A percentile compares a stretch with the other conserved stretches of the same genome.
Evolutionary conservation across 2,888 invertebrate genomes (phyloP).

Genomic region (Diadromus collaris): DNA sequence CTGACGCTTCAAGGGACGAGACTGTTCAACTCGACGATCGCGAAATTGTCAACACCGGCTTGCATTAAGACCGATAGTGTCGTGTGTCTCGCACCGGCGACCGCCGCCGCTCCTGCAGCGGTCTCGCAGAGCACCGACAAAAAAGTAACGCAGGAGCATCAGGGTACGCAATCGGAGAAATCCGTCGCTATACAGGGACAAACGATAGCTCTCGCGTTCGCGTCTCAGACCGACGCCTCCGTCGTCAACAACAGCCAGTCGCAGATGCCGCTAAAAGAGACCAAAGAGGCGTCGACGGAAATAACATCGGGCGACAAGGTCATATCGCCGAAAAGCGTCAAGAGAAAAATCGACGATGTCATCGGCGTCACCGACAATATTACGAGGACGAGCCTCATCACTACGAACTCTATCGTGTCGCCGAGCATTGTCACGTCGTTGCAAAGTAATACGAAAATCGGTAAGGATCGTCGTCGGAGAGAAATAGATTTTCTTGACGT

Average conservation of each 20-base stretch:
- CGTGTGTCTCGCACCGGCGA: slow-evolving; percentile 71
- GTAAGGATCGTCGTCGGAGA: slow-evolving; percentile 66
- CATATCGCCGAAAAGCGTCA: slow-evolving; percentile 75
- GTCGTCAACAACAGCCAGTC: slow-evolving; percentile 66
- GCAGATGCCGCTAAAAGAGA: slow-evolving; percentile 67
- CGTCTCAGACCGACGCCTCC: slow-evolving; percentile 69
- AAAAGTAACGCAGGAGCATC: slow-evolving; percentile 65
- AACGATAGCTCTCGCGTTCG: slow-evolving; percentile 75
- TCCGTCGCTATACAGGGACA: slow-evolving; percentile 70
- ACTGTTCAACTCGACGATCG: slow-evolving; percentile 76
- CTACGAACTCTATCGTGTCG: slow-evolving; percentile 66
- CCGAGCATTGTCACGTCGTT: slow-evolving; percentile 67
- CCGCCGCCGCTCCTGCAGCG: slow-evolving; percentile 11
- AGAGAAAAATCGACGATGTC: slow-evolving; percentile 75
- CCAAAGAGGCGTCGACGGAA: slow-evolving; percentile 70
- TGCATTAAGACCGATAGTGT: slow-evolving; percentile 72
- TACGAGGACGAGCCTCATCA: slow-evolving; percentile 64
- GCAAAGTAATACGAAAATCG: slow-evolving; percentile 73
- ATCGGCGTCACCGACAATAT: slow-evolving; percentile 63
- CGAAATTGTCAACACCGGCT: slow-evolving; percentile 69
- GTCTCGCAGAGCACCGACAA: slow-evolving; percentile 68
- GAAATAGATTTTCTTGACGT: slow-evolving; percentile 7
- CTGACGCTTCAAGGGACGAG: slow-evolving; percentile 73
- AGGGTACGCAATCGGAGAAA: slow-evolving; percentile 66
- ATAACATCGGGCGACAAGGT: slow-evolving; percentile 70